These are phyloP conservation scores for Dromius quadrimaculatus DNA, from an alignment of 2,888 invertebrate species.

Conservation along the genomic window DNA sequence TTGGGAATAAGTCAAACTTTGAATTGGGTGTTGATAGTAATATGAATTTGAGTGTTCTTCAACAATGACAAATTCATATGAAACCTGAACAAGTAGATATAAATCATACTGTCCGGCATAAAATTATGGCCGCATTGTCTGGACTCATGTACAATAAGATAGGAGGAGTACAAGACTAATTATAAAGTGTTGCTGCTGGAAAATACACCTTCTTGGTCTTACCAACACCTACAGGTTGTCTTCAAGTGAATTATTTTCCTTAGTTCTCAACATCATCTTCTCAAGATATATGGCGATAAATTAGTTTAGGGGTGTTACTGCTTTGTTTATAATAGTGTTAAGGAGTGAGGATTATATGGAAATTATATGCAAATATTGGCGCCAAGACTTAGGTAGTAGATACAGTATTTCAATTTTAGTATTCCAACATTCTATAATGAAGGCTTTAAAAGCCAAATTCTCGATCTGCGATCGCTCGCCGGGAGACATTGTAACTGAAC, in stretches of 20 bases:
- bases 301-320: not conserved
- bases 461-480: conserved; percentile 28
- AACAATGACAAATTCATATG: conserved; percentile 14
- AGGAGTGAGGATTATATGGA: conserved; percentile 16
- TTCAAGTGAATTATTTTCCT: conserved; percentile 17
- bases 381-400: not conserved
- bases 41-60: too few species aligned
- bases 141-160: not conserved
- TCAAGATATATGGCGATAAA: conserved; percentile 5
- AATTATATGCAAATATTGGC: conserved; percentile 16
- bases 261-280: conserved; percentile 11
- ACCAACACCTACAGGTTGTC: conserved; percentile 12
- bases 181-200: conserved; percentile 10
- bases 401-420: too few species aligned
- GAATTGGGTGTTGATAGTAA: too few species aligned
- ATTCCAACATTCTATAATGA: too few species aligned
- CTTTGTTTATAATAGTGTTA: conserved; percentile 13
- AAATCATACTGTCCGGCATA: conserved; percentile 10
- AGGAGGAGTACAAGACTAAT: conserved; percentile 27
- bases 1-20: too few species aligned
- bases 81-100: not conserved
- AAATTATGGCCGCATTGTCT: conserved; percentile 9
- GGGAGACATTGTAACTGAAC: conserved; percentile 20
- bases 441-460: not conserved
- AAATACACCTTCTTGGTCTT: conserved; percentile 6